Conservation (phyloP, 2,888 invertebrate genomes). For the Phaonia tiefii region DNA sequence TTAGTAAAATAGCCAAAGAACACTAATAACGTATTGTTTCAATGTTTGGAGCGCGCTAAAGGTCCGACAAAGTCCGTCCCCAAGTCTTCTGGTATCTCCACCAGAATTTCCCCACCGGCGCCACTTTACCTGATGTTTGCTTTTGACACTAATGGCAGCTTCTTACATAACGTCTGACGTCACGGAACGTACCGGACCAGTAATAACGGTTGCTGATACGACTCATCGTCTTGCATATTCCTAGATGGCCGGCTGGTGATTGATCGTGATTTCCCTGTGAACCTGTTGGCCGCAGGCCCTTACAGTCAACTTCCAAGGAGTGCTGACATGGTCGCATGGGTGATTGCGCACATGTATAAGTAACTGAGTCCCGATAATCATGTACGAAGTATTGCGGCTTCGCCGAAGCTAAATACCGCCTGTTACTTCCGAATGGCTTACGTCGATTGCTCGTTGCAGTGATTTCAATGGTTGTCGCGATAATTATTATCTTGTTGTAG, state of each 20-base stretch:
- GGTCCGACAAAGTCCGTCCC: too few relatives aligned
- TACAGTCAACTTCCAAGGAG: background rate
- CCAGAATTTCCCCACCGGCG: too few relatives aligned
- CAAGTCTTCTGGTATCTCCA: too few relatives aligned
- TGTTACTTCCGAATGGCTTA: background rate
- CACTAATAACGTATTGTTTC: too few relatives aligned
- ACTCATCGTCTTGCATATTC: slow-evolving; percentile 8
- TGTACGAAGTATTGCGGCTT: background rate
- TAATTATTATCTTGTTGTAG: background rate
- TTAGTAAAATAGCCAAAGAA: too few relatives aligned
- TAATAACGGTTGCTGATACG: slow-evolving; percentile 3
- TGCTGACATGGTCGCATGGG: background rate
- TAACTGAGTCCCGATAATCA: background rate
- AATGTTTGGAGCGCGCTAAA: too few relatives aligned
- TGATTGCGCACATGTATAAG: background rate
- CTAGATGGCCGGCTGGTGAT: slow-evolving; percentile 3
- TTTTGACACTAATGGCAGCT: slow-evolving; percentile 29
- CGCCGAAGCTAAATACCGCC: too few relatives aligned
- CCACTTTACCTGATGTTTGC: too few relatives aligned
- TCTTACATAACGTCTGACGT: slow-evolving; percentile 11
- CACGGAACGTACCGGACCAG: slow-evolving; percentile 40
- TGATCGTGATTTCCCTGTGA: background rate
- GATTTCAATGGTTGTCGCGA: background rate
- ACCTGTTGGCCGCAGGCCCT: background rate
- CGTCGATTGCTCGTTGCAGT: background rate